Evolutionary conservation across 2,888 invertebrate species (phyloP).

Genomic region (Lumbricus terrestris): DNA sequence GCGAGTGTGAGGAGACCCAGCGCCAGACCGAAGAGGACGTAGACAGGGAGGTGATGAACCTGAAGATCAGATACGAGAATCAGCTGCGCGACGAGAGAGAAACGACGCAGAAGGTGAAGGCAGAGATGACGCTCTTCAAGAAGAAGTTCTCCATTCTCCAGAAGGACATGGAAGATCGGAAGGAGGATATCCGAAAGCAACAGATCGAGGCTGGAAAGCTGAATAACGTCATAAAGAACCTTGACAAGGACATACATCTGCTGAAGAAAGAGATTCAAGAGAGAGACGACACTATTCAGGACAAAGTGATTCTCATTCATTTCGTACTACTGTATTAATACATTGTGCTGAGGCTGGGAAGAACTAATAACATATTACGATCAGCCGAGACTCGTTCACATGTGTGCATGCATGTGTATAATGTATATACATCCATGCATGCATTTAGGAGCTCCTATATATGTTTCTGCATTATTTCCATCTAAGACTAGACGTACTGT

Average conservation of each 20-base stretch:
- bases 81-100: constrained; percentile 75
- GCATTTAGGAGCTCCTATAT: constrained; percentile 49
- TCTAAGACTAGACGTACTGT: constrained; percentile 66
- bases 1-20: constrained; percentile 75
- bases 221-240: constrained; percentile 70
- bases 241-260: constrained; percentile 78
- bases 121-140: constrained; percentile 80
- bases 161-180: constrained; percentile 60
- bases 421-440: not conserved
- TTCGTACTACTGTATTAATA: too few relatives aligned
- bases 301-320: constrained; percentile 52
- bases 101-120: constrained; percentile 74
- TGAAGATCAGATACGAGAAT: constrained; percentile 72
- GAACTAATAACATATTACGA: too few relatives aligned
- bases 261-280: constrained; percentile 81
- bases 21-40: constrained; percentile 80
- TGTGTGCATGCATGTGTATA: too few relatives aligned
- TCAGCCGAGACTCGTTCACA: too few relatives aligned
- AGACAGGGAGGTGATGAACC: constrained; percentile 77
- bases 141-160: constrained; percentile 65
- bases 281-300: constrained; percentile 78
- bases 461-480: constrained; percentile 64
- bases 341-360: not conserved
- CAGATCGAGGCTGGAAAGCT: constrained; percentile 73
- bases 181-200: constrained; percentile 61